Evolutionary conservation across 2,113 vertebrate genomes (phyloP).

Genomic region (Nanorana parkeri): DNA sequence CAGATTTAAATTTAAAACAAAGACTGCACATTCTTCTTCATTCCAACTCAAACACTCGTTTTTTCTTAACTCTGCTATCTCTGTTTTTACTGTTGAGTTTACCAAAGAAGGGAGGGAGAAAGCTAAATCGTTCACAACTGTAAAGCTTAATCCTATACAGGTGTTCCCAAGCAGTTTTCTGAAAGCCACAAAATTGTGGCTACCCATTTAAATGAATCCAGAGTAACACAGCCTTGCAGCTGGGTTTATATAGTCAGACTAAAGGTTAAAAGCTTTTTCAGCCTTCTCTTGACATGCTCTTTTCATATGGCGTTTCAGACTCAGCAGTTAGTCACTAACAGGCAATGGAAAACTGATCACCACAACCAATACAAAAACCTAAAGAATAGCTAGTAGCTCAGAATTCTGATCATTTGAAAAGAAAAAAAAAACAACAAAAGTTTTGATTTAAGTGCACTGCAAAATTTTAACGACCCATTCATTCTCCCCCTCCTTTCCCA

Average conservation of each 20-base stretch:
- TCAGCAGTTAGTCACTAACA: background rate
- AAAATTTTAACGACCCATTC: background rate
- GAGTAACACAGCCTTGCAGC: background rate
- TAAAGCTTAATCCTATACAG: background rate
- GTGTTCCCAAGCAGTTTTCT: background rate
- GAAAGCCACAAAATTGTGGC: accelerated
- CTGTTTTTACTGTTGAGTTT: constrained; percentile 15
- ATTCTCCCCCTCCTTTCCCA: constrained; percentile 31
- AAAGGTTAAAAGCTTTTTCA: background rate
- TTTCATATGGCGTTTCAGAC: accelerated
- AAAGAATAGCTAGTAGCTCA: background rate
- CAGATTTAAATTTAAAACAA: constrained; percentile 59
- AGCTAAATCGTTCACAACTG: constrained; percentile 23
- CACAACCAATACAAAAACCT: constrained; percentile 16
- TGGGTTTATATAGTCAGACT: background rate
- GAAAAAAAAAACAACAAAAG: constrained; percentile 32
- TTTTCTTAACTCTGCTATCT: constrained; percentile 49
- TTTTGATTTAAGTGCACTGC: constrained; percentile 39
- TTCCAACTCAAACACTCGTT: constrained; percentile 46
- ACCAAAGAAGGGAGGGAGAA: constrained; percentile 21
- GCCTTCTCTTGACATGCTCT: background rate
- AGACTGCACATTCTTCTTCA: constrained; percentile 36
- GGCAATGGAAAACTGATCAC: constrained; percentile 30
- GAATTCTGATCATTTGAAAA: constrained; percentile 3
- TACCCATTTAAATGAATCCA: background rate